Conservation (phyloP, 2,888 invertebrate species). For the Lochmaea capreae region DNA sequence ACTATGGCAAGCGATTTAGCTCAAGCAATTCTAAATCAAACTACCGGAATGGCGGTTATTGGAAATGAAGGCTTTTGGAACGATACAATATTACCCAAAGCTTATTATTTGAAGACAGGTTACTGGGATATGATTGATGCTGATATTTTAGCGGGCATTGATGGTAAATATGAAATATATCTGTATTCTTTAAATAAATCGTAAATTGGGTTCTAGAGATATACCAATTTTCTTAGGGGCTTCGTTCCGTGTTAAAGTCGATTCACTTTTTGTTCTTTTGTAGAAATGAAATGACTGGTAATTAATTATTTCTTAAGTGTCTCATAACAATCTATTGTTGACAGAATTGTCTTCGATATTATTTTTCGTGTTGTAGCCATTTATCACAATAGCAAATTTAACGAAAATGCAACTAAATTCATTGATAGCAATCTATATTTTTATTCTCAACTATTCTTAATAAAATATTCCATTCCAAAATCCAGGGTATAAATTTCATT, state of each 20-base stretch:
- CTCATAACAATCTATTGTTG: no score
- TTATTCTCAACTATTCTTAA: neutral
- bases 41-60: conserved; percentile 67
- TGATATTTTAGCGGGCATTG: conserved; percentile 76
- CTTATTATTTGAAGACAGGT: conserved; percentile 69
- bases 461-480: neutral
- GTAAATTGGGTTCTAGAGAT: no score
- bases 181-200: neutral
- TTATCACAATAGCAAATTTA: neutral
- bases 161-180: conserved; percentile 66
- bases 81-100: conserved; percentile 71
- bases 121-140: conserved; percentile 76
- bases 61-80: conserved; percentile 74
- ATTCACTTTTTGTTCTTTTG: no score
- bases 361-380: no score
- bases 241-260: no score
- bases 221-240: neutral
- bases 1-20: conserved; percentile 75
- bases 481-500: neutral
- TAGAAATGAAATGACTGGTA: no score
- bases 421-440: neutral
- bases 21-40: conserved; percentile 75
- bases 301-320: no score
- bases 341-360: no score
- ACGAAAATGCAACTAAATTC: neutral